Evolutionary conservation across 2,888 invertebrate genomes (phyloP), one percentile per base, ranked within the genome.

Genomic region (Sylvicola fuscatus): DNA sequence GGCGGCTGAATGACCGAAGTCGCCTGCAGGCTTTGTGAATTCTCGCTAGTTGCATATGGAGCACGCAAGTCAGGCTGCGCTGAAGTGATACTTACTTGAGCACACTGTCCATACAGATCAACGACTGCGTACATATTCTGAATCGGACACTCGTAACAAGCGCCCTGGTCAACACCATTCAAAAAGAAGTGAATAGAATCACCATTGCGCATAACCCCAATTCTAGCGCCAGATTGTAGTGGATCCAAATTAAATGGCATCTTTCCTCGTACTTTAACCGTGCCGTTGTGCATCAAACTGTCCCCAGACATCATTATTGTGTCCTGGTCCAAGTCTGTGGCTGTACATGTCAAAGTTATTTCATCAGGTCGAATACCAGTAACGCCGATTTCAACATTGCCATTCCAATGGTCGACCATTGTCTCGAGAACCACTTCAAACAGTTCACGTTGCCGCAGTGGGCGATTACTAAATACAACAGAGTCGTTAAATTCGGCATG

Each of bases 401-500:
- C 90, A 10, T 83, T 82, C 92, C 90, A 92, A 41, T 87, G 71
- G 45, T 84, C 86, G 12, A 90, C 84, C 72, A 89, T 81, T 48
- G 76, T 79, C 52, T 92, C 90, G 33, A 93, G 72, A 33, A 76
- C 66, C 15, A 93, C 74, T 56, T 93, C 89, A 54, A 93, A 93
- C 57, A 93, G 69, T 56, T 93, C 92, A 33, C 84, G 82, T 48
- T 89, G 84, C 14, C 81, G 66, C 33, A 93, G 59, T 0, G 89
- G 82, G 36, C 92, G 66, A 52, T 80, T 87, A 39, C 86, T 87
- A 53, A 92, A 82, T 2, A 92, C 78, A 42, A 93, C 87, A 0
- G 90, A 89, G 53, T 90, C 87, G 53, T 90, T 92, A 57, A 92
- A 93, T 64, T 92, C 92, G 0, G 83, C 84, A 42, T 81, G 68